Conservation (phyloP, 2,888 invertebrate species). For the Colostygia pectinataria region DNA sequence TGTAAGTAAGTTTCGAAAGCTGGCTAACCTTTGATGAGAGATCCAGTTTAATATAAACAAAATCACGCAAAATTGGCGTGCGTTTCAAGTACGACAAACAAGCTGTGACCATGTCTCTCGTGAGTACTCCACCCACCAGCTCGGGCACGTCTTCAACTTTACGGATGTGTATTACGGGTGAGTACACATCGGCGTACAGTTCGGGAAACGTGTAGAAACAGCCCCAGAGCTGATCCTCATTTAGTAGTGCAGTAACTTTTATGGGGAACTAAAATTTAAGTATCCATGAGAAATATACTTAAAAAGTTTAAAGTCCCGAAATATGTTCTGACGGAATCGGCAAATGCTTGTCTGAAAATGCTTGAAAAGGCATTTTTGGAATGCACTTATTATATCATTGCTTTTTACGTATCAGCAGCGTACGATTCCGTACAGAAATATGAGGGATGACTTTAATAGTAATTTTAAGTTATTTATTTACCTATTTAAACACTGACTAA, state of each 20-base stretch:
- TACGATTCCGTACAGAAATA: too few species aligned
- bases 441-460: too few species aligned
- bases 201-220: slow-evolving; percentile 73
- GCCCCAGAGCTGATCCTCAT: slow-evolving; percentile 70
- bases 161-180: slow-evolving; percentile 58
- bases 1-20: neutral
- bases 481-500: too few species aligned
- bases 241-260: slow-evolving; percentile 60
- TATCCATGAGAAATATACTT: slow-evolving; percentile 37
- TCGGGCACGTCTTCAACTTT: slow-evolving; percentile 54
- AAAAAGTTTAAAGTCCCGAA: too few species aligned
- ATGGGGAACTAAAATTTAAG: slow-evolving; percentile 55
- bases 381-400: too few species aligned
- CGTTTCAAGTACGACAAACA: slow-evolving; percentile 79
- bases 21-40: slow-evolving; percentile 63
- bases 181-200: slow-evolving; percentile 60
- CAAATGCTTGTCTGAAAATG: too few species aligned
- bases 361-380: too few species aligned
- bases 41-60: slow-evolving; percentile 81
- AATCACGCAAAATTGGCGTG: slow-evolving; percentile 79
- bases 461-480: too few species aligned
- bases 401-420: too few species aligned
- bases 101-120: slow-evolving; percentile 76
- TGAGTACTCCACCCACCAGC: slow-evolving; percentile 72
- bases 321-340: too few species aligned